Evolutionary conservation across 2,113 vertebrate genomes (phyloP).

Genomic region (Eptesicus fuscus): DNA sequence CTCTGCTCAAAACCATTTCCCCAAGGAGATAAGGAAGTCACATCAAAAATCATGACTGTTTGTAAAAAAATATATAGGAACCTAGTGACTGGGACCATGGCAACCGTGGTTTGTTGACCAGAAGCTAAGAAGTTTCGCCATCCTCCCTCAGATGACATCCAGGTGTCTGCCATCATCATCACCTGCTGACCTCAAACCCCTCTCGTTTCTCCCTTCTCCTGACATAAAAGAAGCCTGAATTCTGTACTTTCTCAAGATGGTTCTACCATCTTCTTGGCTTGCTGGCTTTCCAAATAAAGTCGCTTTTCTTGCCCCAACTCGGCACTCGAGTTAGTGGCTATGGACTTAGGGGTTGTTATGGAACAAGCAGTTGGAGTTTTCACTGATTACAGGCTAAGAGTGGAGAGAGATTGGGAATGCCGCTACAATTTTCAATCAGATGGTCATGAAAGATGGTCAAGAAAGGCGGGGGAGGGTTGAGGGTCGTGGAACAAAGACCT

Average conservation of each 20-base stretch:
- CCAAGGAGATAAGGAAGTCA: background rate
- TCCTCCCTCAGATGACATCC: background rate
- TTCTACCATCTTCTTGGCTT: background rate
- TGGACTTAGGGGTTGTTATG: background rate
- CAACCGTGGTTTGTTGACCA: background rate
- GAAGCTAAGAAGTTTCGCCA: background rate
- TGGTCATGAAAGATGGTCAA: background rate
- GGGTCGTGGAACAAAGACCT: background rate
- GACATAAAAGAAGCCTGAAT: background rate
- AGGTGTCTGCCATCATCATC: background rate
- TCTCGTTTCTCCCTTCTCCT: background rate
- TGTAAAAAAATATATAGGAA: background rate
- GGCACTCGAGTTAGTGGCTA: background rate
- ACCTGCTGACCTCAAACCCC: background rate
- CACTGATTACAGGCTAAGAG: no score
- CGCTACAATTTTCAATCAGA: background rate
- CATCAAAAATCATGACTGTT: background rate
- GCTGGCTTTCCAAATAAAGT: background rate
- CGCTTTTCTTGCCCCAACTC: background rate
- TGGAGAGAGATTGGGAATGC: background rate
- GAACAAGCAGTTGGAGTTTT: background rate
- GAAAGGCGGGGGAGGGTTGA: accelerated
- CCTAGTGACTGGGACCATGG: background rate
- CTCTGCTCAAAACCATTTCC: background rate
- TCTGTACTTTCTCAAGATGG: background rate